phyloP scores from a whole-genome alignment of 2,113 vertebrate genomes.

The Baryphthengus martii region DNA sequence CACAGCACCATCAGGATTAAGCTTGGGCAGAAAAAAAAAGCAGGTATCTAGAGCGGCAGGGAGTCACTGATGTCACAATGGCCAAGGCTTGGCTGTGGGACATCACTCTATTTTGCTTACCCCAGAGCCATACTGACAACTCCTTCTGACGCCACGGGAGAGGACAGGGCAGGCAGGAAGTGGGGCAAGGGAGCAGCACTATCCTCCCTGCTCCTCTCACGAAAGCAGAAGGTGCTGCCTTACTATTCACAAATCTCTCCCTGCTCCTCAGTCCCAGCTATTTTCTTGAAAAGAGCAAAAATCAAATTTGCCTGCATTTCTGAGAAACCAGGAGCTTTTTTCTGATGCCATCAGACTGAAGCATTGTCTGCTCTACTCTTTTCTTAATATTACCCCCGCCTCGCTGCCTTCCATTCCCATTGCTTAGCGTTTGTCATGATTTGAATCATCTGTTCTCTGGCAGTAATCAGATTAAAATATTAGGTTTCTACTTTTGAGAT shows the following conservation, averaged over 20 bases:
- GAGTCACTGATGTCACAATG: background rate
- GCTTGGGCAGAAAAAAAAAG: background rate
- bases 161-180: background rate
- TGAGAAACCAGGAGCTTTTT: background rate
- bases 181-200: background rate
- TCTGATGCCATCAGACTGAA: background rate
- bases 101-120: background rate
- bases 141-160: background rate
- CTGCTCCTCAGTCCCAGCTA: background rate
- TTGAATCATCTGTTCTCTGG: slow-evolving; percentile 17
- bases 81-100: background rate
- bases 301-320: background rate
- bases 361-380: background rate
- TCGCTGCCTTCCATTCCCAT: background rate
- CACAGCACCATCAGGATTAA: background rate
- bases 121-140: background rate
- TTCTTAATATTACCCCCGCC: background rate
- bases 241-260: background rate
- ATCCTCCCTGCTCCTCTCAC: background rate
- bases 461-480: slow-evolving; percentile 59
- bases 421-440: slow-evolving; percentile 20
- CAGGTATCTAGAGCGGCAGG: background rate
- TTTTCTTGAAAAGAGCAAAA: background rate
- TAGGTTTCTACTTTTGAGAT: slow-evolving; percentile 8
- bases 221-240: background rate